A percentile compares a stretch with the other conserved stretches of the same genome.
Evolutionary conservation across 2,113 vertebrate species (phyloP).

Genomic region (Leptodactylus fuscus): DNA sequence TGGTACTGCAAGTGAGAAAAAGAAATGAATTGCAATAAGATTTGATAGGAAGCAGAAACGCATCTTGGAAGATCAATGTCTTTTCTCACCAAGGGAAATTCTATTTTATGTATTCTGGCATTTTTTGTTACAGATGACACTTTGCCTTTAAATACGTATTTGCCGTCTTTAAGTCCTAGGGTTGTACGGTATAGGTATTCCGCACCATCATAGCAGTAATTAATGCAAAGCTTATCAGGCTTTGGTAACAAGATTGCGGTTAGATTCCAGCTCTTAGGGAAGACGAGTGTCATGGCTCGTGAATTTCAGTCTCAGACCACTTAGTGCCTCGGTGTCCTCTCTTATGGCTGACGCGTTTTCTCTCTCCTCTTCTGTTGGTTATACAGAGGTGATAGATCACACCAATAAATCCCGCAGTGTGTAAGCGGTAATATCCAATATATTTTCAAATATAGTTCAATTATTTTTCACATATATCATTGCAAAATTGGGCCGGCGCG

Average conservation of each 20-base stretch:
- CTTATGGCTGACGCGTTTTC: not conserved
- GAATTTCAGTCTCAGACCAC: not conserved
- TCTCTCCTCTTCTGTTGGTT: slow-evolving; percentile 17
- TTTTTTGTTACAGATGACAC: not conserved
- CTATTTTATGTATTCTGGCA: not conserved
- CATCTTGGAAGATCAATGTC: not conserved
- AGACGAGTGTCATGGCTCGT: not conserved
- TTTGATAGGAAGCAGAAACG: not conserved
- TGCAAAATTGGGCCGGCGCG: slow-evolving; percentile 50
- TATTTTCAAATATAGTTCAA: slow-evolving; percentile 61
- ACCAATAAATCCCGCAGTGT: slow-evolving; percentile 58
- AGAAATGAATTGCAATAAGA: not conserved
- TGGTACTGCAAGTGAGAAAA: not conserved
- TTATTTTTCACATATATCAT: slow-evolving; percentile 62
- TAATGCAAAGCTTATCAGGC: not conserved
- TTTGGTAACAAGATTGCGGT: not conserved
- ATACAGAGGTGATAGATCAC: slow-evolving; percentile 51
- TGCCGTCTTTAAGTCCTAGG: not conserved
- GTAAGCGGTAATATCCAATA: slow-evolving; percentile 60
- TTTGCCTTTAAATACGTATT: not conserved
- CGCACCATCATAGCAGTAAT: not conserved
- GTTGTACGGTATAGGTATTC: too few relatives aligned
- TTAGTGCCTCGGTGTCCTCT: slow-evolving; percentile 8
- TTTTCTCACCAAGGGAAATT: not conserved
- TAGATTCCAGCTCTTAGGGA: not conserved